Conservation (phyloP, 2,113 vertebrate species). For the Chionis minor region DNA sequence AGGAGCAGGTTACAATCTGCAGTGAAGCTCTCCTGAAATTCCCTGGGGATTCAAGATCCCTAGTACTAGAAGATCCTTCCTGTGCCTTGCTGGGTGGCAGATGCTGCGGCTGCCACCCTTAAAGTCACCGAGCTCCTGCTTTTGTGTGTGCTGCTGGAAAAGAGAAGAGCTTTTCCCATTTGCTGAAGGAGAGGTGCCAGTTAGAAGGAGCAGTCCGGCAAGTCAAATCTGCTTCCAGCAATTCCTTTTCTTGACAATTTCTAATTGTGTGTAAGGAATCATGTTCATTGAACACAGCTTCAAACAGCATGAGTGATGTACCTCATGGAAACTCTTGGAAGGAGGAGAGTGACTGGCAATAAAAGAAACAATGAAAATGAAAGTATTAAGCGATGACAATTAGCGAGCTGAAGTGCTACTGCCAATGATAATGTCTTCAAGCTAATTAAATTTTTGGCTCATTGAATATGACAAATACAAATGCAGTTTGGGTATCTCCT, state of each 20-base stretch:
- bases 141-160: not conserved
- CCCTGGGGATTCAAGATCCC: not conserved
- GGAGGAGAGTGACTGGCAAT: not conserved
- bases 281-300: not conserved
- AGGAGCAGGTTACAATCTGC: not conserved
- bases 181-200: not conserved
- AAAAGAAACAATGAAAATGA: constrained; percentile 43
- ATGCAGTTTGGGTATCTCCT: constrained; percentile 7
- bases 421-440: constrained; percentile 43
- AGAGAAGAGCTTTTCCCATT: not conserved
- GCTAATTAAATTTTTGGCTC: constrained; percentile 66
- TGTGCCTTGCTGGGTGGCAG: not conserved
- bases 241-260: not conserved
- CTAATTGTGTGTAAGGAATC: not conserved
- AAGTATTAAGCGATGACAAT: constrained; percentile 36
- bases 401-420: constrained; percentile 16
- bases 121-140: not conserved
- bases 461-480: constrained; percentile 63
- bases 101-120: not conserved
- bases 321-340: not conserved
- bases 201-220: not conserved
- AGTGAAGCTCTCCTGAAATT: not conserved
- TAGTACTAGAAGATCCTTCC: not conserved
- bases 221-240: not conserved
- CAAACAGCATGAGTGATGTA: not conserved